Conservation (phyloP, 2,113 vertebrate genomes). For the Heterotis niloticus region DNA sequence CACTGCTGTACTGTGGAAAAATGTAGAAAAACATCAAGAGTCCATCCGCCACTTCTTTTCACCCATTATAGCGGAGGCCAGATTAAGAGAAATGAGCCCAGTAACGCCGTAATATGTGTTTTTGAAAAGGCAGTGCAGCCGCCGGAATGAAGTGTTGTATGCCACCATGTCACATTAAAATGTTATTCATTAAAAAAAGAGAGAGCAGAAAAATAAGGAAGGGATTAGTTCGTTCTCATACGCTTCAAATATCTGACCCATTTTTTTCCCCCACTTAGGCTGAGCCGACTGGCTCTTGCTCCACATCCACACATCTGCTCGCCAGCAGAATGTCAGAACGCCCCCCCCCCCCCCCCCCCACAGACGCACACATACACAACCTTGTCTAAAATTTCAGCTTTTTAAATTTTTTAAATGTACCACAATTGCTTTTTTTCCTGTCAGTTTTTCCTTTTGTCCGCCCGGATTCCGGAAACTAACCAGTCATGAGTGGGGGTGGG, state of each 20-base stretch:
- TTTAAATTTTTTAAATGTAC: conserved; percentile 5
- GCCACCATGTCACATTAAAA: not conserved
- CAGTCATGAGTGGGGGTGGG: conserved; percentile 44
- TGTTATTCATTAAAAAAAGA: conserved; percentile 1
- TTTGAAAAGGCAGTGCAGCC: no score
- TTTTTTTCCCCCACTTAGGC: conserved; percentile 27
- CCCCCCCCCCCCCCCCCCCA: no score
- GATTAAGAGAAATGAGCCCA: no score
- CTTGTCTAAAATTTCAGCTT: not conserved
- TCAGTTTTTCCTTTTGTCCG: conserved; percentile 45
- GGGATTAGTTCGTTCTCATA: conserved; percentile 17
- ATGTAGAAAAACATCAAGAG: no score
- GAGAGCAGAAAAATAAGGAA: not conserved
- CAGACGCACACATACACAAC: no score
- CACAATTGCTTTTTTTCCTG: conserved; percentile 18
- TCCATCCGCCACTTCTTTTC: no score
- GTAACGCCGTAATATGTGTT: no score
- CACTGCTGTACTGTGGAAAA: no score
- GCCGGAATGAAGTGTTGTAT: not conserved
- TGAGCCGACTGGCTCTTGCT: conserved; percentile 18
- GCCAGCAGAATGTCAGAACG: not conserved
- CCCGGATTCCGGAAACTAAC: conserved; percentile 42
- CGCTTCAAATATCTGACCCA: conserved; percentile 34
- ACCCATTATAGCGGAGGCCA: no score
- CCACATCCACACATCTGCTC: conserved; percentile 15